Conservation (phyloP, 2,113 vertebrate species). For the Rhynchomys soricoides region DNA sequence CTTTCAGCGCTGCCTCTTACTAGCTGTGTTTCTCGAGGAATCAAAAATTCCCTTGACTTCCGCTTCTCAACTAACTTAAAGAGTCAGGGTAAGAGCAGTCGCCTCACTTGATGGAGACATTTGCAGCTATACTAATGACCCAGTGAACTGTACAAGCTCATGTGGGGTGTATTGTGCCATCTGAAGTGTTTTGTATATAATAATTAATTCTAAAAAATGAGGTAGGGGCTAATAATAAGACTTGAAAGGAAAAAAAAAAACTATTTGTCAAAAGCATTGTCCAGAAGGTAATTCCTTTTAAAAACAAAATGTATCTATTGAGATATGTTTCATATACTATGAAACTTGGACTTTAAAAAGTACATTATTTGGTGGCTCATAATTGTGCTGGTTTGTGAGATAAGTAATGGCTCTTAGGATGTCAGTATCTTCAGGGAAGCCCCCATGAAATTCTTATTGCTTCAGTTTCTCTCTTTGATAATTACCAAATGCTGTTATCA, state of each 20-base stretch:
- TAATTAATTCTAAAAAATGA: constrained; percentile 29
- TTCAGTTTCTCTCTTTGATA: constrained; percentile 17
- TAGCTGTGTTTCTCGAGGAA: background rate
- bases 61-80: constrained; percentile 30
- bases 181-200: background rate
- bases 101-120: background rate
- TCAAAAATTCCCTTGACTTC: background rate
- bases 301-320: background rate
- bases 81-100: background rate
- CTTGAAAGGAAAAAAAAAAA: constrained; percentile 14
- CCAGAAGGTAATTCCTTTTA: background rate
- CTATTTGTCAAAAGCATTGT: constrained; percentile 49
- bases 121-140: background rate
- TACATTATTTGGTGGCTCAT: background rate
- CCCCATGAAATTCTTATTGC: background rate
- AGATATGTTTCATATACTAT: background rate
- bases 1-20: constrained; percentile 2
- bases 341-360: constrained; percentile 13
- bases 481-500: background rate
- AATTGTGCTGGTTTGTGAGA: background rate
- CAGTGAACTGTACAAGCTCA: background rate
- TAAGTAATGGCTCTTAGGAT: background rate
- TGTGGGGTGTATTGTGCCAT: constrained; percentile 29
- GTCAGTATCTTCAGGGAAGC: background rate
- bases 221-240: background rate